These are phyloP conservation scores for Brassicogethes aeneus DNA, from an alignment of 2,888 invertebrate genomes.

Conservation along the genomic window DNA sequence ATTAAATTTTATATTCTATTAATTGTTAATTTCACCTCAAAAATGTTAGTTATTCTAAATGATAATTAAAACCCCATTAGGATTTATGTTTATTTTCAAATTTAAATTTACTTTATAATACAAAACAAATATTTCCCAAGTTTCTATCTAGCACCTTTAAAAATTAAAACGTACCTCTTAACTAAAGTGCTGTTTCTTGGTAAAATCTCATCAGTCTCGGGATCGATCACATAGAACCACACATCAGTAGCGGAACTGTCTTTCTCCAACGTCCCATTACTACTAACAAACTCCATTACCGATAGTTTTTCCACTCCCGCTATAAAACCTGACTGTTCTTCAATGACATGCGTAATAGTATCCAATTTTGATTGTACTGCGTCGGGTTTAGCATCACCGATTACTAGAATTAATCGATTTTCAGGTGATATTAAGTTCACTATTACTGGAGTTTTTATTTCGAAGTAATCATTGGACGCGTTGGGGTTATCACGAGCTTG, in stretches of 20 bases:
- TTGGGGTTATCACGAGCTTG: constrained; percentile 68
- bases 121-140: too few species aligned
- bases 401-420: constrained; percentile 69
- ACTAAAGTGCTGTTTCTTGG: constrained; percentile 62
- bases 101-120: too few species aligned
- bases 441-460: constrained; percentile 55
- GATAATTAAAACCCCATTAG: too few species aligned
- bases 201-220: constrained; percentile 64
- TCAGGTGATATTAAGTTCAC: constrained; percentile 71
- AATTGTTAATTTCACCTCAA: too few species aligned
- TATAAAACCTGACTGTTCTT: constrained; percentile 64
- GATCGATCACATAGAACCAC: constrained; percentile 82
- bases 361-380: constrained; percentile 49
- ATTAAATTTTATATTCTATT: too few species aligned
- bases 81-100: too few species aligned
- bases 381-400: constrained; percentile 66
- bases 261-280: constrained; percentile 64
- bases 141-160: too few species aligned
- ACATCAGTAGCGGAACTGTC: constrained; percentile 72
- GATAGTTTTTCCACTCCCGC: constrained; percentile 79
- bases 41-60: too few species aligned
- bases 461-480: constrained; percentile 51
- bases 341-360: constrained; percentile 52
- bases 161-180: too few species aligned
- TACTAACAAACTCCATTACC: constrained; percentile 61